Evolutionary conservation across 1,140 invertebrate species (phyloP).

Genomic region (Thereuonema tuberculata): DNA sequence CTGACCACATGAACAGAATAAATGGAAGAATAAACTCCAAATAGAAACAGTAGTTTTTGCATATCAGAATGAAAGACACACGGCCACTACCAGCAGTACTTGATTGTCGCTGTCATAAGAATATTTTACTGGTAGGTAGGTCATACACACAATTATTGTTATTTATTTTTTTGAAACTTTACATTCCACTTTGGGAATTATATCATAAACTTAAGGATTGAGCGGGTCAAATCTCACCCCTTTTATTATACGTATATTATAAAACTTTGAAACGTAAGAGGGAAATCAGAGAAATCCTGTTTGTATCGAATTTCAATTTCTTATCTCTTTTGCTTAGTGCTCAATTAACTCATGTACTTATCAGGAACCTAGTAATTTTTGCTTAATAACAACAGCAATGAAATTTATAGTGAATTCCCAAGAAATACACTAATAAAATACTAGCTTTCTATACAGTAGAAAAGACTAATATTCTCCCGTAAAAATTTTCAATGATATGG

Average conservation of each 20-base stretch:
- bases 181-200: not conserved
- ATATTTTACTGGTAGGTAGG: not conserved
- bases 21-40: no score
- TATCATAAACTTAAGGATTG: not conserved
- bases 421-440: not conserved
- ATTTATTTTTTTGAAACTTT: not conserved
- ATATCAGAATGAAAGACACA: conserved; percentile 7
- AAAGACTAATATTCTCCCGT: not conserved
- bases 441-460: not conserved
- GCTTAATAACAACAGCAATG: no score
- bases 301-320: no score
- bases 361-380: no score
- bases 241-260: not conserved
- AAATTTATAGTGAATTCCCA: no score
- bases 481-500: not conserved
- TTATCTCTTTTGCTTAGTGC: no score
- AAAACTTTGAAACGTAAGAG: no score
- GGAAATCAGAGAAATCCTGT: no score
- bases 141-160: not conserved
- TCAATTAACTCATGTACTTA: no score
- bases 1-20: no score
- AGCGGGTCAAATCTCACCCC: not conserved
- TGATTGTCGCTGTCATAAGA: not conserved
- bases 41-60: no score
- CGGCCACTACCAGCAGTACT: not conserved